Base-by-base conservation (phyloP, 2,113 vertebrate species). In the Centropristis striata region DNA sequence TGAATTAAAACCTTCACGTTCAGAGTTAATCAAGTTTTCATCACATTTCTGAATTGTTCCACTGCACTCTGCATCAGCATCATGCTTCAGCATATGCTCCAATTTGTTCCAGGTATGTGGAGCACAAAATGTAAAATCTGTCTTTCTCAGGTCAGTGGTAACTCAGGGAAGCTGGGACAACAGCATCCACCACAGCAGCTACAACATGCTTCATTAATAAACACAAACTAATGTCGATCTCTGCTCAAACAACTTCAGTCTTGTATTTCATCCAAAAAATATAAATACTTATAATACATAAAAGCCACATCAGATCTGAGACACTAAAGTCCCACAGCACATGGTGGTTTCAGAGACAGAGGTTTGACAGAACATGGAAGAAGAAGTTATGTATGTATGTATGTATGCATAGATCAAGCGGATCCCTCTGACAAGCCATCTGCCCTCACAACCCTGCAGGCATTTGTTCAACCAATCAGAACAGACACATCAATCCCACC, bases 61-160 rank as follows among this genome's bases (percentile, higher is more conserved):
- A 4, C 23, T 53, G 63, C 63, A 46, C 60, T 59, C 27, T 18
- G 61, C 27, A 28, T 28, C 21, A 63, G 42, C 59, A 39, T 50
- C 58, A 50, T 54, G 64, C 60, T 4, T 36, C 53, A 41, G 59
- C 13, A 3, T 65, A 9, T 51, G 83, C 46, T 76, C 32, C 63
- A 88, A 80, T 87, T 75, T 78, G 84, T 86, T 88, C 83, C 85
- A 83, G 84, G 66, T 76, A 82, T 81, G 57, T 89, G 85, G 70
- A 89, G 81, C 83, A 80, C 44, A 75, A 90, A 90, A 88, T 85
- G 63, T 73, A 68, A 81, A 85, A 84, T 77, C 53, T 73, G 84
- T 81, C 69, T 77, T 84, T 80, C 20, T 64, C 87, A 80, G 75
- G 67, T 87, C 74, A 81, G 36, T 4, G 63, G 42, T 53, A 60